These are phyloP conservation scores for Netelia virgata DNA, from an alignment of 2,888 invertebrate species.

Conservation along the genomic window DNA sequence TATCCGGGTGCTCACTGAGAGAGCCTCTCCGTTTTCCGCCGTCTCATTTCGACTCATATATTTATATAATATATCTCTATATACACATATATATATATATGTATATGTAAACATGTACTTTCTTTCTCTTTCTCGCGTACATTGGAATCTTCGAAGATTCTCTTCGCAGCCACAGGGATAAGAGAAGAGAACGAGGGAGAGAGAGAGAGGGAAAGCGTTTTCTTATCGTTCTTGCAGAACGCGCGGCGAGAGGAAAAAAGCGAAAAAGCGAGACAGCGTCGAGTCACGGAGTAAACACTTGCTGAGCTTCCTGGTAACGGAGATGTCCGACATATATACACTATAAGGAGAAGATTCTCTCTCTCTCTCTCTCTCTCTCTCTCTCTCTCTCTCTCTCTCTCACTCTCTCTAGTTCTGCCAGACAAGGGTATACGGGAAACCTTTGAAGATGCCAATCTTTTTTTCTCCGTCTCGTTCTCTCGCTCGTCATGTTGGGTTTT, in stretches of 20 bases:
- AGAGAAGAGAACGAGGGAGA: slow-evolving; percentile 30
- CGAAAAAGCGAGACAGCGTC: slow-evolving; percentile 51
- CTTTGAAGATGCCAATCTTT: slow-evolving; percentile 69
- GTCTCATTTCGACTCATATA: slow-evolving; percentile 17
- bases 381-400: slow-evolving; percentile 33
- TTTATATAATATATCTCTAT: neutral
- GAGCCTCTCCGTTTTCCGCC: slow-evolving; percentile 20
- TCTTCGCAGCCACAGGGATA: slow-evolving; percentile 47
- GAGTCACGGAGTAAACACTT: slow-evolving; percentile 66
- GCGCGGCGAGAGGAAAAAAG: slow-evolving; percentile 23
- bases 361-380: slow-evolving; percentile 36
- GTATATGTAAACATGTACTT: neutral
- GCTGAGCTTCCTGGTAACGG: slow-evolving; percentile 57
- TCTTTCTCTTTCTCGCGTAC: neutral
- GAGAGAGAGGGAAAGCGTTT: slow-evolving; percentile 60
- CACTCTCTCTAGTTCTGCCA: slow-evolving; percentile 37
- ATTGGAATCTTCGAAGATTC: slow-evolving; percentile 48
- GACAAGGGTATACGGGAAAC: slow-evolving; percentile 56
- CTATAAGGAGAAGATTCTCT: neutral
- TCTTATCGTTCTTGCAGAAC: slow-evolving; percentile 54
- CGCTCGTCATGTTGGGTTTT: slow-evolving; percentile 50
- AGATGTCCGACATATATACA: slow-evolving; percentile 25
- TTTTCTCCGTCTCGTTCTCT: slow-evolving; percentile 46
- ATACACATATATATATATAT: slow-evolving; percentile 4
- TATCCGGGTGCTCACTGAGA: slow-evolving; percentile 53